These are phyloP conservation scores for Clunio marinus DNA, from an alignment of 2,888 invertebrate species.

Conservation along the genomic window DNA sequence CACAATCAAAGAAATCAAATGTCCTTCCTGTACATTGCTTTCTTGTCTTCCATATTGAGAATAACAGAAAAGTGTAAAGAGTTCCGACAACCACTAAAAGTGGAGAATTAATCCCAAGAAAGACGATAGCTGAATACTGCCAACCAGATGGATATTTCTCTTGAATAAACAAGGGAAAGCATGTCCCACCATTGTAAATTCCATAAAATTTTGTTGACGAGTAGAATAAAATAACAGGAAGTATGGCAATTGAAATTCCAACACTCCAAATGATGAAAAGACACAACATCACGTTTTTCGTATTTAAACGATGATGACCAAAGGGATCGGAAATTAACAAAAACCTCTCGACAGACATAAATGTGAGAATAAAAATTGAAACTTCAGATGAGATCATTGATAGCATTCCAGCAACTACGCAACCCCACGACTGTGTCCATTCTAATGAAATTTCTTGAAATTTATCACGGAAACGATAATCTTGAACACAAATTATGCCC, in stretches of 20 bases:
- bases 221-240: slow-evolving; percentile 61
- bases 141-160: slow-evolving; percentile 64
- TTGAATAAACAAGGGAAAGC: slow-evolving; percentile 66
- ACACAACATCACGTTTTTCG: slow-evolving; percentile 54
- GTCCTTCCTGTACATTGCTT: slow-evolving; percentile 59
- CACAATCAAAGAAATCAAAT: slow-evolving; percentile 56
- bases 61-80: slow-evolving; percentile 60
- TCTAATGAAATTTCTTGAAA: slow-evolving; percentile 57
- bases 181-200: slow-evolving; percentile 60
- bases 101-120: slow-evolving; percentile 61
- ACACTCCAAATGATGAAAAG: slow-evolving; percentile 59
- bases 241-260: slow-evolving; percentile 58
- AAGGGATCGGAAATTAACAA: slow-evolving; percentile 60
- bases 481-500: slow-evolving; percentile 58
- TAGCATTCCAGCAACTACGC: slow-evolving; percentile 58
- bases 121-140: slow-evolving; percentile 68
- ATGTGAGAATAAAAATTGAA: slow-evolving; percentile 63
- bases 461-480: slow-evolving; percentile 56
- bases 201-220: slow-evolving; percentile 62
- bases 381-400: slow-evolving; percentile 67
- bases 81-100: slow-evolving; percentile 57
- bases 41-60: slow-evolving; percentile 61
- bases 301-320: slow-evolving; percentile 55
- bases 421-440: slow-evolving; percentile 65
- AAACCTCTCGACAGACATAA: slow-evolving; percentile 67